Conservation (phyloP, 2,888 invertebrate species). For the Masnerella sp. region DNA sequence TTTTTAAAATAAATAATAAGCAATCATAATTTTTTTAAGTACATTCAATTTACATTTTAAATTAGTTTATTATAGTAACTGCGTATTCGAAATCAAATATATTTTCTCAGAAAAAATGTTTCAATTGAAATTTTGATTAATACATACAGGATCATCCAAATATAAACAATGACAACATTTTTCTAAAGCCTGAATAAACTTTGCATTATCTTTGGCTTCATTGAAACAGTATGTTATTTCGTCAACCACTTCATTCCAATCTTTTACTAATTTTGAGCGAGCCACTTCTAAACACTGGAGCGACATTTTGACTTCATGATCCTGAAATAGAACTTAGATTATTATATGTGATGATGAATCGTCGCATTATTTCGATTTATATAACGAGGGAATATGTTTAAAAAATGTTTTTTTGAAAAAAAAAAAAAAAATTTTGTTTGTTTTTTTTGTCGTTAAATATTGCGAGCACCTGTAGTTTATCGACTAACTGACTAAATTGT, state of each 20-base stretch:
- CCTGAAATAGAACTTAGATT: slow-evolving; percentile 78
- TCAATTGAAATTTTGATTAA: not conserved
- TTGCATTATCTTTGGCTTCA: slow-evolving; percentile 97
- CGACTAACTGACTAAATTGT: slow-evolving; percentile 92
- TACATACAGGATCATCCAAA: slow-evolving; percentile 91
- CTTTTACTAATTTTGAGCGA: slow-evolving; percentile 87
- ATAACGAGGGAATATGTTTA: too few species aligned
- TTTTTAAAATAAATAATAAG: too few species aligned
- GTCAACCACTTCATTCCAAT: slow-evolving; percentile 91
- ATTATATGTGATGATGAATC: too few species aligned
- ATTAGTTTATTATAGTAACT: too few species aligned
- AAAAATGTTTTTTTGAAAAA: too few species aligned
- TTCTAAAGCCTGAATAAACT: slow-evolving; percentile 95
- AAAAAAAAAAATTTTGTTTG: too few species aligned
- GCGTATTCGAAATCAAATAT: too few species aligned
- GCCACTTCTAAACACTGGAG: slow-evolving; percentile 86
- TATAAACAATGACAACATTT: slow-evolving; percentile 96
- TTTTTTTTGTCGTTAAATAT: not conserved
- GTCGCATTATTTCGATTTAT: too few species aligned
- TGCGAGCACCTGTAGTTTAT: slow-evolving; percentile 82
- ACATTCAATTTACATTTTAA: too few species aligned
- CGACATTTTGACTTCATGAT: slow-evolving; percentile 87
- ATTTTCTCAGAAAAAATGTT: not conserved
- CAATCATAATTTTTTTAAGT: too few species aligned
- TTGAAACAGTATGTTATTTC: slow-evolving; percentile 97